Evolutionary conservation across 1,140 invertebrate species (phyloP), one percentile per base, ranked within the genome.

Genomic region (Sinella curviseta): DNA sequence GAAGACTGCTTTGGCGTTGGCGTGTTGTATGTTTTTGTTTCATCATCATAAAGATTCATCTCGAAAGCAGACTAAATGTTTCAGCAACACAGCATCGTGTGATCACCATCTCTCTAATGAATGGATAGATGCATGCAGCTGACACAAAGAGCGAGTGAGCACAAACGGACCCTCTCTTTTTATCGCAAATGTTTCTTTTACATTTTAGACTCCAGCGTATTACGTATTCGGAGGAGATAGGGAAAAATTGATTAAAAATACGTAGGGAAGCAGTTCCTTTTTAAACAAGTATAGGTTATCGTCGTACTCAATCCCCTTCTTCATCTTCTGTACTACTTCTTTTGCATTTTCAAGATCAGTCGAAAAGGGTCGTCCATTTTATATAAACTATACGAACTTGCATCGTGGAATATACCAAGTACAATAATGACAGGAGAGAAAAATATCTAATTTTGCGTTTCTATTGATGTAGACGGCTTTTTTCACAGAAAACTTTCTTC

Each of bases 201-300:
- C 28, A 31, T 70, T 65, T 70, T 70, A 70, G 65, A 60, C 14
- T 60, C 3, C 3, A 17, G 55, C 8, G 24, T n/a, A 26, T 60
- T 70, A 24, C 30, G 39, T 12, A 48, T 12, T 8, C 20, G 20
- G 39, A 48, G 8, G n/a, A 70, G 65, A 70, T 70, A 33, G 65
- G 65, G 65, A 70, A 70, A 70, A 70, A 70, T 70, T 70, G 65
- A 70, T 70, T 70, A 70, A 70, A 70, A 70, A 70, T 70, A 70
- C 31, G 24, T 16, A 65, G 14, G 24, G 3, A 24, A 70, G 65
- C 26, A 30, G 65, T 33, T 70, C 31, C 65, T 70, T 70, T 70
- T 70, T 33, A 4, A 8, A 31, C 8, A 8, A 8, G 31, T 26
- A 16, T 26, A 16, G 24, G 14, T n/a, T n/a, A 26, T 65, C 26